phyloP scores from a whole-genome alignment of 1,140 invertebrate species.

The Bombus superbus region DNA sequence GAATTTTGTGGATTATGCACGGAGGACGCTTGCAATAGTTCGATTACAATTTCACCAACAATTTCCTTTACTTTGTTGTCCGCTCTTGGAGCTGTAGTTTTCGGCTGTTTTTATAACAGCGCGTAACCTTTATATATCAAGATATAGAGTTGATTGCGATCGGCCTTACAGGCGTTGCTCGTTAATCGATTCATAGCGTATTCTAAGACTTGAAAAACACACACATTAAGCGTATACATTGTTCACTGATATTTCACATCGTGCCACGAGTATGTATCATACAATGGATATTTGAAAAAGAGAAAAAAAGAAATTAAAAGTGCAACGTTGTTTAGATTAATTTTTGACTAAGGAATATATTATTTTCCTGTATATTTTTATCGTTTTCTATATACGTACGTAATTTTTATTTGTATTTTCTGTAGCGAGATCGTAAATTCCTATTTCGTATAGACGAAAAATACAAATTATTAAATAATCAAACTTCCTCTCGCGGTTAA shows the following conservation, averaged over 20 bases:
- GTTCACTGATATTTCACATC: slow-evolving; percentile 12
- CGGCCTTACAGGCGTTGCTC: not conserved
- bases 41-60: slow-evolving; percentile 40
- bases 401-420: not conserved
- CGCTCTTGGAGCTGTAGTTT: slow-evolving; percentile 52
- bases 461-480: not conserved
- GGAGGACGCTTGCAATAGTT: slow-evolving; percentile 72
- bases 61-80: slow-evolving; percentile 62
- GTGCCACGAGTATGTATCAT: not conserved
- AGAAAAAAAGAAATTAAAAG: not conserved
- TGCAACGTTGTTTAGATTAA: not conserved
- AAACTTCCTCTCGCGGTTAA: too few species aligned
- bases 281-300: not conserved
- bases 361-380: not conserved
- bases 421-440: not conserved
- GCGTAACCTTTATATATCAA: slow-evolving; percentile 59
- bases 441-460: not conserved
- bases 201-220: slow-evolving; percentile 17
- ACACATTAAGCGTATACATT: slow-evolving; percentile 18
- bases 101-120: slow-evolving; percentile 34
- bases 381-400: not conserved
- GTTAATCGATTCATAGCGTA: slow-evolving; percentile 26
- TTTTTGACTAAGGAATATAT: not conserved
- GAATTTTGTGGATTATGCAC: slow-evolving; percentile 69
- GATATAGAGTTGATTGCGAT: not conserved